A percentile compares a stretch with the other conserved stretches of the same genome.
phyloP scores from a whole-genome alignment of 1,140 invertebrate species.

The Eubasilissa regina region DNA sequence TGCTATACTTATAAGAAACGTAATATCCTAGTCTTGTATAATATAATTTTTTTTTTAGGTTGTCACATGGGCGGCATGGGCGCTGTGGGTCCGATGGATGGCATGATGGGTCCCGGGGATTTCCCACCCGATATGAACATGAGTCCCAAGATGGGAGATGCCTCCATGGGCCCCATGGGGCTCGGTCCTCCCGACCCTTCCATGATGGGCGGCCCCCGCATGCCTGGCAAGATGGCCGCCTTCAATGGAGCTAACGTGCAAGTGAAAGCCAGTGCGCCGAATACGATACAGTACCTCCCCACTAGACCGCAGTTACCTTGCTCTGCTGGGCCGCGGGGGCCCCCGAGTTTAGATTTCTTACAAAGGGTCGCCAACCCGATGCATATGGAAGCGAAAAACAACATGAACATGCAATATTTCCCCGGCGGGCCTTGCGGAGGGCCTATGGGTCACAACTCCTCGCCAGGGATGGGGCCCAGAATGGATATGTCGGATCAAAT shows the following conservation, averaged over 20 bases:
- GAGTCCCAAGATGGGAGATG: slow-evolving; percentile 73
- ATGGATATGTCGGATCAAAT: slow-evolving; percentile 66
- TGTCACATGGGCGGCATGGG: slow-evolving; percentile 74
- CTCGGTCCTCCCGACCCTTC: slow-evolving; percentile 69
- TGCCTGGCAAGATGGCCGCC: slow-evolving; percentile 75
- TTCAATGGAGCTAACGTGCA: slow-evolving; percentile 90
- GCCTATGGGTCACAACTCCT: slow-evolving; percentile 68
- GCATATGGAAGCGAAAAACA: slow-evolving; percentile 80
- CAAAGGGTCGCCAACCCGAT: slow-evolving; percentile 89
- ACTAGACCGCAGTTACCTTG: slow-evolving; percentile 85
- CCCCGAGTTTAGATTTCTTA: slow-evolving; percentile 93
- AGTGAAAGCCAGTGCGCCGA: slow-evolving; percentile 96
- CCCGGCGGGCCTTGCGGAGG: slow-evolving; percentile 70
- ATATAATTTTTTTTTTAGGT: slow-evolving; percentile 60
- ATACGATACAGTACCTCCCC: slow-evolving; percentile 98
- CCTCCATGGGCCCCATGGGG: slow-evolving; percentile 70
- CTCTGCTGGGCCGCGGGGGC: slow-evolving; percentile 79
- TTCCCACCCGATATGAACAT: slow-evolving; percentile 75
- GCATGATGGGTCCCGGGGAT: slow-evolving; percentile 69
- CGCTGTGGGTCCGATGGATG: slow-evolving; percentile 69
- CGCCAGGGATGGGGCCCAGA: slow-evolving; percentile 64
- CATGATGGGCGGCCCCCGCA: slow-evolving; percentile 70
- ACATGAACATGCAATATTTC: slow-evolving; percentile 85
- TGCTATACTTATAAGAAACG: neutral
- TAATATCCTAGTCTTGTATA: neutral